Base-by-base conservation (phyloP, 2,797 vertebrate genomes). In the Liparis tanakae region DNA sequence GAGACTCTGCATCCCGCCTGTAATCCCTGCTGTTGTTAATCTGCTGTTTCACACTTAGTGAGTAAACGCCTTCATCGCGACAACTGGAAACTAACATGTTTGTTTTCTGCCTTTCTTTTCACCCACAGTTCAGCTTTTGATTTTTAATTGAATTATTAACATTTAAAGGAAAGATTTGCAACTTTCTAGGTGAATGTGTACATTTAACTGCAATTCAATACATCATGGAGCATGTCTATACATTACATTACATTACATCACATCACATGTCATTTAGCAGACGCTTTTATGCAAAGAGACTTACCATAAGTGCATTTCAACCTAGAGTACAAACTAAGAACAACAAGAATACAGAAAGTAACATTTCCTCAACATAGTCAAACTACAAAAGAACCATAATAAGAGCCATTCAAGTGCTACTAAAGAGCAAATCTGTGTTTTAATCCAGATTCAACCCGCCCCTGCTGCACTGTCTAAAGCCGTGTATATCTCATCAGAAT, bases 11-110 rank as follows among this genome's bases (percentile, higher is more conserved):
- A 78, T 72, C 63, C 70, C 37, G 73, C 41, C 61, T 53, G 82
- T 79, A 74, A 67, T 33, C 20, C 79, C 77, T 81, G 76, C 25
- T 30, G 25, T 30, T 30, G 2, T 30, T 81, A 79, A 80, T 44
- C 78, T 83, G 78, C 86, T 85, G 55, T 67, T 85, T 82, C 61
- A 55, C 58, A 68, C 74, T 72, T 63, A 82, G 92, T 93, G 87
- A 93, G 91, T 91, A 83, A 77, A 78, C 46, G 55, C 30, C 76
- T 73, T 86, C 18, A 22, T 82, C 58, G 63, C 22, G 44, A 62
- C 79, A 61, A 58, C 51, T 37, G 33, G 56, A 6, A 50, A 72
- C 68, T 67, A 75, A 78, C 34, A 46, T 20, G 39, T 50, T 51
- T 71, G 41, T 48, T 70, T 1, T 53, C 60, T 67, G 33, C 30